phyloP scores from a whole-genome alignment of 2,888 invertebrate species.

The Cenopis cana region DNA sequence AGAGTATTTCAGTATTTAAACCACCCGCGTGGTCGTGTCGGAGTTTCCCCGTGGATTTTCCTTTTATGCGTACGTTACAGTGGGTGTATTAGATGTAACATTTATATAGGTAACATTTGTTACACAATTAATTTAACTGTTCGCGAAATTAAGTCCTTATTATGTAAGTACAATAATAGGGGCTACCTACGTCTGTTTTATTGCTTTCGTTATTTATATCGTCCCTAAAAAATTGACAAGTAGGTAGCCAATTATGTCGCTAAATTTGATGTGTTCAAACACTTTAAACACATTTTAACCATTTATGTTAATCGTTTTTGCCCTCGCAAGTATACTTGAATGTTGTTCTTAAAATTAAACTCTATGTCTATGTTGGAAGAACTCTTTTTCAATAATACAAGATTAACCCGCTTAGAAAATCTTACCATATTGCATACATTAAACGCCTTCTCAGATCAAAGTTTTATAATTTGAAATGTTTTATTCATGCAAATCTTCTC shows the following conservation, averaged over 20 bases:
- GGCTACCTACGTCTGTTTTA: too few relatives aligned
- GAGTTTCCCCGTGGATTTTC: too few relatives aligned
- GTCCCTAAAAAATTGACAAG: too few relatives aligned
- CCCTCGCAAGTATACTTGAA: background rate
- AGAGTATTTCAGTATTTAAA: too few relatives aligned
- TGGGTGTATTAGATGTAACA: too few relatives aligned
- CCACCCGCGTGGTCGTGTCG: too few relatives aligned
- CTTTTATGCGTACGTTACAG: too few relatives aligned
- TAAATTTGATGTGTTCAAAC: background rate
- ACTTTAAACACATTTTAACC: background rate
- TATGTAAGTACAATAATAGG: too few relatives aligned
- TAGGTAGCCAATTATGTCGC: background rate
- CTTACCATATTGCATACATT: conserved; percentile 33
- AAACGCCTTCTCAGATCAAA: conserved; percentile 22
- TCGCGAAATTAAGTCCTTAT: too few relatives aligned
- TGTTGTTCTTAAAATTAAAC: background rate
- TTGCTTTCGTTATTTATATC: too few relatives aligned
- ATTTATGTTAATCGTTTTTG: background rate
- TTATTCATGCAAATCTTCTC: conserved; percentile 34
- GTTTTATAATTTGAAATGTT: conserved; percentile 35
- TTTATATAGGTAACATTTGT: too few relatives aligned
- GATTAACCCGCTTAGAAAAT: background rate
- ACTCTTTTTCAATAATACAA: background rate
- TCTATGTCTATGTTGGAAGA: background rate
- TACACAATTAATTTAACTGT: too few relatives aligned